Percentiles rank a stretch among this genome's conserved stretches.
phyloP scores from a whole-genome alignment of 2,113 vertebrate genomes.

The Myiagra hebetior region DNA sequence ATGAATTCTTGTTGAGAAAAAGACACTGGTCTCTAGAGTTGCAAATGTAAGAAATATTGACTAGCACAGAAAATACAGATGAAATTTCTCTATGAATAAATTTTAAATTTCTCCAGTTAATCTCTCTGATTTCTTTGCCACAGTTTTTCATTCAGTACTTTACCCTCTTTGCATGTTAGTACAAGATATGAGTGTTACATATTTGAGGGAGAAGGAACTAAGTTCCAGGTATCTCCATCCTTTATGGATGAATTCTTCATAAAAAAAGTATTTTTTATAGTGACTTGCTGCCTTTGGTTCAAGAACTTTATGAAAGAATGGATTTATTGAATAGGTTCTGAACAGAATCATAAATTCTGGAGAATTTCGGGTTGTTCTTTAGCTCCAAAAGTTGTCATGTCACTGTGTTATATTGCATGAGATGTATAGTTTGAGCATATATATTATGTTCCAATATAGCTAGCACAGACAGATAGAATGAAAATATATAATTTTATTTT shows the following conservation, averaged over 20 bases:
- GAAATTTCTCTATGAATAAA: not conserved
- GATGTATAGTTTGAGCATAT: not conserved
- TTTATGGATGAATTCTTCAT: not conserved
- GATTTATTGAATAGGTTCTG: not conserved
- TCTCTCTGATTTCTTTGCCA: not conserved
- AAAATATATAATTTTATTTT: not conserved
- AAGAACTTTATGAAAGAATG: not conserved
- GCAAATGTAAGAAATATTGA: not conserved
- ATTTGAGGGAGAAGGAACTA: not conserved
- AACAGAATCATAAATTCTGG: not conserved
- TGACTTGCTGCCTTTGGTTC: not conserved
- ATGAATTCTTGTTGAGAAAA: not conserved
- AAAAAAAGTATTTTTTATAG: not conserved
- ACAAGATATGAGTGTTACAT: not conserved
- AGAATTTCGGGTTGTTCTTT: not conserved
- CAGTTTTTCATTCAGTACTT: not conserved
- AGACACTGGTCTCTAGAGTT: not conserved
- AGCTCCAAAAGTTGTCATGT: not conserved
- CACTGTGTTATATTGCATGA: not conserved
- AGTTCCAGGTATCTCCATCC: not conserved
- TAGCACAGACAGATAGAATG: not conserved
- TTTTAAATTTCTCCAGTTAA: not conserved
- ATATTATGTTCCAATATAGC: not conserved
- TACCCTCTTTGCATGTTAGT: not conserved
- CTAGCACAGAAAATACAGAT: not conserved